Percentiles rank a stretch among this genome's conserved stretches.
These are phyloP conservation scores for Pseudorhiza aurosa DNA, from an alignment of 30 jellyfish, hydroid and myxozoan genomes.

Conservation along the genomic window DNA sequence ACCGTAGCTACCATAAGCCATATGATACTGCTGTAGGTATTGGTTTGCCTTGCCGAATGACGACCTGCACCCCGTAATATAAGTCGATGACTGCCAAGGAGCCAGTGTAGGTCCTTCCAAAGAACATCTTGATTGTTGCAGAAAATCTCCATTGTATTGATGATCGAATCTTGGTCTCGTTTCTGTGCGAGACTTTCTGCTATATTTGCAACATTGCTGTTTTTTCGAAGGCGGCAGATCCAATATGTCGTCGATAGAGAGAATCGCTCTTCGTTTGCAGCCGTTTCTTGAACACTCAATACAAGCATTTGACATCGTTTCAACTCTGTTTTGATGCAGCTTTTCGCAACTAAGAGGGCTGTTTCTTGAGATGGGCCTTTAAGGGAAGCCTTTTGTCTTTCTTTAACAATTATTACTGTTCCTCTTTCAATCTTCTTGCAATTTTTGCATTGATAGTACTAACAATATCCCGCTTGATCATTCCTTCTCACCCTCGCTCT, in stretches of 20 bases:
- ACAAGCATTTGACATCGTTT: no score
- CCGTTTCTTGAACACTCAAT: no score
- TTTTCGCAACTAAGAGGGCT: no score
- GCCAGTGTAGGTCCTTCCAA: conserved; percentile 2
- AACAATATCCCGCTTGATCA: no score
- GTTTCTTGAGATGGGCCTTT: no score
- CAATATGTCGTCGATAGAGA: conserved; percentile 20
- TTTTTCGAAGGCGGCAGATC: neutral
- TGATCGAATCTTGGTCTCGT: neutral
- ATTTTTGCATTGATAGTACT: no score
- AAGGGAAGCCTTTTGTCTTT: no score
- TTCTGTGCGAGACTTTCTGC: neutral
- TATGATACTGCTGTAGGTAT: neutral
- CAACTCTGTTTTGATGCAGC: no score
- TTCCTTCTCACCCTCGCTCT: no score
- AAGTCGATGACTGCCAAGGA: conserved; percentile 23
- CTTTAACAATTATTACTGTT: no score
- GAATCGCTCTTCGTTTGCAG: conserved; percentile 19
- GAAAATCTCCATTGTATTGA: neutral
- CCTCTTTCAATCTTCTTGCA: no score
- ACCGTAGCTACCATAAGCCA: conserved; percentile 17
- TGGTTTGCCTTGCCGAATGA: neutral
- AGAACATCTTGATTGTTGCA: neutral
- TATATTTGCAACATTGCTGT: neutral
- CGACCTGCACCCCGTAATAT: neutral